phyloP scores from a whole-genome alignment of 2,888 invertebrate genomes.

The Bellardia pandia region DNA sequence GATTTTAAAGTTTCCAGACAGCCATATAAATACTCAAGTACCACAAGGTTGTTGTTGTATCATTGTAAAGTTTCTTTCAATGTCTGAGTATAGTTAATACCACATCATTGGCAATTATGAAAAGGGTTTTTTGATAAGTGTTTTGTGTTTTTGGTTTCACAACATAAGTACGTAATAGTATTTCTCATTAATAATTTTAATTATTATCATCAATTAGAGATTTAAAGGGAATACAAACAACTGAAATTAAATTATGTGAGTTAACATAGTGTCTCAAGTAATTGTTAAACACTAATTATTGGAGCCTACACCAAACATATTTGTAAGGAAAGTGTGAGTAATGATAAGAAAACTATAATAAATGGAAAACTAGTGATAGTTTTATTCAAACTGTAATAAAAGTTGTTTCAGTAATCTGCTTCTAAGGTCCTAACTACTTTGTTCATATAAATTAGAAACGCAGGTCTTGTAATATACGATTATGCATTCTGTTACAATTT shows the following conservation, averaged over 20 bases:
- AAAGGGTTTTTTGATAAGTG: not conserved
- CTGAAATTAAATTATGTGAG: not conserved
- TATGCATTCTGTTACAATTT: too few relatives aligned
- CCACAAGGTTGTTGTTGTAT: not conserved
- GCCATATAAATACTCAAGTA: not conserved
- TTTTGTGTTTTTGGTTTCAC: constrained; percentile 1
- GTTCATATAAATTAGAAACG: too few relatives aligned
- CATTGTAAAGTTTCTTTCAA: not conserved
- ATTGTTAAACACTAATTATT: not conserved
- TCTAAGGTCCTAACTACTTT: too few relatives aligned
- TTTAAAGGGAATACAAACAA: not conserved
- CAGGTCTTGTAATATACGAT: too few relatives aligned
- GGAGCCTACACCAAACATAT: too few relatives aligned
- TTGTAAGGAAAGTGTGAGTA: too few relatives aligned
- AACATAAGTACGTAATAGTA: not conserved
- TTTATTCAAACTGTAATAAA: too few relatives aligned
- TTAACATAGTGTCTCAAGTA: not conserved
- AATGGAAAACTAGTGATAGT: too few relatives aligned
- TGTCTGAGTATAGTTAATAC: not conserved
- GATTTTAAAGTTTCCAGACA: constrained; percentile 11
- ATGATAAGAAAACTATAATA: too few relatives aligned
- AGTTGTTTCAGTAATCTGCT: too few relatives aligned
- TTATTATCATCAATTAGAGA: not conserved
- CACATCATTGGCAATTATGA: constrained; percentile 15
- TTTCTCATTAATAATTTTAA: constrained; percentile 17